A percentile compares a stretch with the other conserved stretches of the same genome.
phyloP scores from a whole-genome alignment of 92 coral and sea anemone species.

The Umimayanthus chanpuru region DNA sequence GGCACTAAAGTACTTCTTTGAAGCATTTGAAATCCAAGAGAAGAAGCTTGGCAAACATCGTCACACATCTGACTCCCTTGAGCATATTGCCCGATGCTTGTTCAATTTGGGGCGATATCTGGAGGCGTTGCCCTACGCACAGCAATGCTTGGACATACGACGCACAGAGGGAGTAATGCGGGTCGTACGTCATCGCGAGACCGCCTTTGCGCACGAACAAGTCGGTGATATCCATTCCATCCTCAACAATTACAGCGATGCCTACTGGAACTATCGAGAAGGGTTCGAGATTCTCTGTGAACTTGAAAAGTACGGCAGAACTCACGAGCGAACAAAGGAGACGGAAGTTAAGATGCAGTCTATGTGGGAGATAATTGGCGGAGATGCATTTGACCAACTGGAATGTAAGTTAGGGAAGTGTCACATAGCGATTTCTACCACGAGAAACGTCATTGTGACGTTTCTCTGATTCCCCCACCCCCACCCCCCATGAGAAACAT shows the following conservation, averaged over 20 bases:
- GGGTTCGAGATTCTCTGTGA: conserved; percentile 26
- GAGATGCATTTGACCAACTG: conserved; percentile 16
- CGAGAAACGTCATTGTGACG: no score
- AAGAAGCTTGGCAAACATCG: conserved; percentile 29
- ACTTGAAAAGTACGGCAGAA: not conserved
- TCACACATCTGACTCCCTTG: conserved; percentile 9
- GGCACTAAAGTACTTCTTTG: conserved; percentile 22
- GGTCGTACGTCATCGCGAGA: conserved; percentile 22
- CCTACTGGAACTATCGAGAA: conserved; percentile 27
- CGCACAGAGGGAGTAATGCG: conserved; percentile 24
- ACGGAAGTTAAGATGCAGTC: conserved; percentile 6
- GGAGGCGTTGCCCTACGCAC: conserved; percentile 29
- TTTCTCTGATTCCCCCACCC: no score
- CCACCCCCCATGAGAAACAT: no score
- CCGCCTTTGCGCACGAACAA: conserved; percentile 28
- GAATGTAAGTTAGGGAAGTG: conserved; percentile 46
- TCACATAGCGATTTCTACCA: no score
- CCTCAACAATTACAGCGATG: conserved; percentile 20
- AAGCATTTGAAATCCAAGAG: conserved; percentile 32
- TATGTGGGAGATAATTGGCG: conserved; percentile 37
- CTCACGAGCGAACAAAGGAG: conserved; percentile 9
- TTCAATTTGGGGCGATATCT: conserved; percentile 19
- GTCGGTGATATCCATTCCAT: conserved; percentile 30
- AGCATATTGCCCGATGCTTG: conserved; percentile 19
- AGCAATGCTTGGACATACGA: conserved; percentile 9